Percentiles rank a stretch among this genome's conserved stretches.
Conservation (phyloP, 2,888 invertebrate species). For the Phragmatobia fuliginosa region DNA sequence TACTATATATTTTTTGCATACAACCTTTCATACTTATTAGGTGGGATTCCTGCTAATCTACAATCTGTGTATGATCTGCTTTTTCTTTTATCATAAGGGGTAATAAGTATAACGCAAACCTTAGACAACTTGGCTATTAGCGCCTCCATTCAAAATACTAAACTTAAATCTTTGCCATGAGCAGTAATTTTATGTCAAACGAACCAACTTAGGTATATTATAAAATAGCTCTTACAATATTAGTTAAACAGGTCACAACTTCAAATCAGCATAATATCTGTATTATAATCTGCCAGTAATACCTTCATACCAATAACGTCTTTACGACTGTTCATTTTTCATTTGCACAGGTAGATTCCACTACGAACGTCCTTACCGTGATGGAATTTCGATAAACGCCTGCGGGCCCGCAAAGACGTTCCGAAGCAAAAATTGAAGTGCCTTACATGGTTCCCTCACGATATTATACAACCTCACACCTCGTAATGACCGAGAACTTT, state of each 20-base stretch:
- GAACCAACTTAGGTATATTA: neutral
- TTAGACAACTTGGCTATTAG: no score
- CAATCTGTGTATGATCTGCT: no score
- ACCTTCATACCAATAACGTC: conserved; percentile 6
- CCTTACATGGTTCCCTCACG: conserved; percentile 33
- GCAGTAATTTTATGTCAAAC: neutral
- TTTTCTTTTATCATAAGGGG: no score
- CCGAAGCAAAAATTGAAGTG: conserved; percentile 63
- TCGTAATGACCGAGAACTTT: conserved; percentile 8
- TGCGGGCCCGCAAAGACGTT: conserved; percentile 44
- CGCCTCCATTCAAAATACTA: neutral
- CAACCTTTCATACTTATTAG: no score
- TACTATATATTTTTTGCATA: no score
- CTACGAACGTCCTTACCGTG: conserved; percentile 30
- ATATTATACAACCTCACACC: conserved; percentile 34
- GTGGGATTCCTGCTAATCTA: no score
- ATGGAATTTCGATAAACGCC: conserved; percentile 59
- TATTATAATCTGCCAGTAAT: conserved; percentile 10
- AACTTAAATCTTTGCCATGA: neutral
- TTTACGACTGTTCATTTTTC: conserved; percentile 21
- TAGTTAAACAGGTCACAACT: neutral
- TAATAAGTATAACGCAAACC: no score
- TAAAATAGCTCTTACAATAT: conserved; percentile 22
- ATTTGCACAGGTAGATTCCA: conserved; percentile 45
- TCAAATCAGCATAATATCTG: neutral